A percentile compares a stretch with the other conserved stretches of the same genome.
Evolutionary conservation across 2,797 vertebrate genomes (phyloP).

Genomic region (Hoplostethus mediterraneus): DNA sequence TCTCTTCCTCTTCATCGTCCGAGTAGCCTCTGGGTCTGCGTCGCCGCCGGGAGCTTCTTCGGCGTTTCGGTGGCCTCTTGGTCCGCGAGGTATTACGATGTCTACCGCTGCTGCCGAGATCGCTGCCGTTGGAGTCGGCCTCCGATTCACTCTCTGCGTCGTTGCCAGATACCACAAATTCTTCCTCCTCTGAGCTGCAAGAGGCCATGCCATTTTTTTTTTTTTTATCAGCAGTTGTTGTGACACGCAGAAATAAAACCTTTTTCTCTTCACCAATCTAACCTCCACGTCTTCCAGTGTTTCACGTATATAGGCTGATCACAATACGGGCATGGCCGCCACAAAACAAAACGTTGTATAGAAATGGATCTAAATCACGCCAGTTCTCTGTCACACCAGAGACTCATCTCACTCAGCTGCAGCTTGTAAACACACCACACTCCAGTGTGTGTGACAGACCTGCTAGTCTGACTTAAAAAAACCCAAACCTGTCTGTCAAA

Average conservation of each 20-base stretch:
- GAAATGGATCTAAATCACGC: too few relatives aligned
- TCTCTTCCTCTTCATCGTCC: conserved; percentile 94
- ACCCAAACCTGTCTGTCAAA: too few relatives aligned
- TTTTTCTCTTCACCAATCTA: background rate
- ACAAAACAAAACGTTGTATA: too few relatives aligned
- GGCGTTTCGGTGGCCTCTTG: conserved; percentile 77
- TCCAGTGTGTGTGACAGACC: too few relatives aligned
- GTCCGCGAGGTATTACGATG: conserved; percentile 53
- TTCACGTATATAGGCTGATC: too few relatives aligned
- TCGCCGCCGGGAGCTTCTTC: conserved; percentile 84
- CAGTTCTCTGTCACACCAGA: too few relatives aligned
- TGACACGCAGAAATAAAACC: background rate
- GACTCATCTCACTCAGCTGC: too few relatives aligned
- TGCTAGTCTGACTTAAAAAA: too few relatives aligned
- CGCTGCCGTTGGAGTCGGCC: conserved; percentile 88
- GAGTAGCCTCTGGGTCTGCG: conserved; percentile 91
- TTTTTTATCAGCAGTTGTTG: too few relatives aligned
- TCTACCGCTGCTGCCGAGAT: conserved; percentile 77
- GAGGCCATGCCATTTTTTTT: background rate
- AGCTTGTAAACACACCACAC: too few relatives aligned
- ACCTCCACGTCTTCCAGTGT: background rate
- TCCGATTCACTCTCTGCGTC: conserved; percentile 87
- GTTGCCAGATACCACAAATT: conserved; percentile 91
- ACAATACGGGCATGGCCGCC: too few relatives aligned
- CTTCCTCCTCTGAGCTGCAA: conserved; percentile 91